Conservation (phyloP, 2,113 vertebrate species). For the Chascanopsetta lugubris region DNA sequence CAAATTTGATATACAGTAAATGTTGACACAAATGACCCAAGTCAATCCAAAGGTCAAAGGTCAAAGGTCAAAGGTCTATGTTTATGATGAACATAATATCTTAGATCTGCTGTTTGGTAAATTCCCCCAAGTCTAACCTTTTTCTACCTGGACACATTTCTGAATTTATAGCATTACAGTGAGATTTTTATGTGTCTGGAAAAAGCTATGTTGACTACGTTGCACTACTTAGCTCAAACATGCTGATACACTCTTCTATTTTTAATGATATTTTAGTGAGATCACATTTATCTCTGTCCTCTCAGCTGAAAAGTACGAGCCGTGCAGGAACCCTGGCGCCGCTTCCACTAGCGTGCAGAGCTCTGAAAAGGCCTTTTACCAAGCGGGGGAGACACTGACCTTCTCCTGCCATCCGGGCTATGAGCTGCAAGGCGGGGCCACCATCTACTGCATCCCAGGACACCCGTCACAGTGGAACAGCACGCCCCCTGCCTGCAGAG, state of each 20-base stretch:
- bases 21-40: too few relatives aligned
- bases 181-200: too few relatives aligned
- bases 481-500: conserved; percentile 90
- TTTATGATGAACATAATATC: too few relatives aligned
- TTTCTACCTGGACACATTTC: too few relatives aligned
- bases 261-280: not conserved
- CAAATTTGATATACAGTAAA: too few relatives aligned
- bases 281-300: not conserved
- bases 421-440: conserved; percentile 86
- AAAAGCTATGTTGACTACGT: not conserved
- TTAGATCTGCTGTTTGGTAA: too few relatives aligned
- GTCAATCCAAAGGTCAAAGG: too few relatives aligned
- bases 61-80: too few relatives aligned
- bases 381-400: conserved; percentile 87
- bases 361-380: conserved; percentile 89
- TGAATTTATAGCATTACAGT: too few relatives aligned
- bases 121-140: too few relatives aligned
- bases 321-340: conserved; percentile 90
- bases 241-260: too few relatives aligned
- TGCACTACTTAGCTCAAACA: too few relatives aligned
- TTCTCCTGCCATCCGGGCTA: conserved; percentile 90
- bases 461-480: conserved; percentile 95
- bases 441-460: conserved; percentile 90
- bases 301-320: conserved; percentile 91
- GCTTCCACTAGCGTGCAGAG: conserved; percentile 87